A percentile compares a stretch with the other conserved stretches of the same genome.
phyloP scores from a whole-genome alignment of 1,140 invertebrate species.

The Anagrus nilaparvatae region DNA sequence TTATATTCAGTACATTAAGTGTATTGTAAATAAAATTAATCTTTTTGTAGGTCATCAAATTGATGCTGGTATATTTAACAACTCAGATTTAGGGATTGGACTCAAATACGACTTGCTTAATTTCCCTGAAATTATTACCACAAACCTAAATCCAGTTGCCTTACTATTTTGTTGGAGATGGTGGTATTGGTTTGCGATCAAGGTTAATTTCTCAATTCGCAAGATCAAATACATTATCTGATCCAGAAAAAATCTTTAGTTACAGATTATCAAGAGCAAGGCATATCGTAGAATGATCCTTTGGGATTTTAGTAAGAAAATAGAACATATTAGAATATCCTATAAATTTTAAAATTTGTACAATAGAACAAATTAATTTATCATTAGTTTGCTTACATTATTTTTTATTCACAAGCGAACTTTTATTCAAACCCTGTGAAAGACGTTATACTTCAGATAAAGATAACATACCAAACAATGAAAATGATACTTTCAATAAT shows the following conservation, averaged over 20 bases:
- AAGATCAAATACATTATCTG: constrained; percentile 24
- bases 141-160: constrained; percentile 7
- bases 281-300: constrained; percentile 42
- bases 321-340: background rate
- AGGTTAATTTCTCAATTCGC: constrained; percentile 40
- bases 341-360: background rate
- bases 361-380: background rate
- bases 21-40: background rate
- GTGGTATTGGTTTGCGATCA: constrained; percentile 38
- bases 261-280: constrained; percentile 31
- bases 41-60: background rate
- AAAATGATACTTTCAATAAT: too few species aligned
- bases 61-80: background rate
- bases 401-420: too few species aligned
- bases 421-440: too few species aligned
- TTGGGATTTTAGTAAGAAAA: constrained; percentile 38
- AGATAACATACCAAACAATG: too few species aligned
- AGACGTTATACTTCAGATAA: too few species aligned
- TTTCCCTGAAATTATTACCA: background rate
- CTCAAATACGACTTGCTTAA: background rate
- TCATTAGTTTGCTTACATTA: background rate
- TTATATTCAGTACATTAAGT: background rate
- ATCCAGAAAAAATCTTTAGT: constrained; percentile 32
- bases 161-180: constrained; percentile 36
- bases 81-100: background rate